Evolutionary conservation across 2,797 vertebrate genomes (phyloP).

Genomic region (Brachymystax lenok): DNA sequence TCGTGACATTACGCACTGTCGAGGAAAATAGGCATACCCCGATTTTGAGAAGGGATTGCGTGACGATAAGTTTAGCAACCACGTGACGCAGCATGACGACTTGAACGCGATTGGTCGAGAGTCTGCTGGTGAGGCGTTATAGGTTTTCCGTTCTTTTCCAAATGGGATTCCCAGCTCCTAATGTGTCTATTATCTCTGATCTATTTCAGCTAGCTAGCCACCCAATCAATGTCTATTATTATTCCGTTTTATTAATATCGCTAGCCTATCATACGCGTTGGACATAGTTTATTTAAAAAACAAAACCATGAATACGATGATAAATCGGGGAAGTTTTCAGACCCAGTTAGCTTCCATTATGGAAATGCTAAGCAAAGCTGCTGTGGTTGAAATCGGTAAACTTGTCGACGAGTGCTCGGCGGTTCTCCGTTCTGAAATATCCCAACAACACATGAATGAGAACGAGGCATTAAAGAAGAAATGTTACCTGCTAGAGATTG

Average conservation of each 20-base stretch:
- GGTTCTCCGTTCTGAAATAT: slow-evolving; percentile 73
- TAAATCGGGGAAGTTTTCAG: slow-evolving; percentile 71
- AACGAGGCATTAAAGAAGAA: slow-evolving; percentile 77
- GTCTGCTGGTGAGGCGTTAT: too few species aligned
- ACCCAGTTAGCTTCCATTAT: slow-evolving; percentile 71
- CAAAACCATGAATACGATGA: slow-evolving; percentile 51
- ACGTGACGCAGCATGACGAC: too few species aligned
- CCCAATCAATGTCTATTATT: background rate
- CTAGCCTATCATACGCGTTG: background rate
- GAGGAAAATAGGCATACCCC: too few species aligned
- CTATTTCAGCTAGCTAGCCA: background rate
- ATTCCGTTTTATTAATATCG: background rate
- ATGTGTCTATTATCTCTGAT: too few species aligned
- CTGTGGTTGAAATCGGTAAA: slow-evolving; percentile 73
- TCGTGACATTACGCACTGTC: too few species aligned
- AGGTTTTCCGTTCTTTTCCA: too few species aligned
- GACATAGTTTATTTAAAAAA: background rate
- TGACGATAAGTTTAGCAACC: too few species aligned
- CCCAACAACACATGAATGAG: slow-evolving; percentile 71
- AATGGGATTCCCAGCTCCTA: too few species aligned
- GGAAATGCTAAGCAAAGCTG: slow-evolving; percentile 75
- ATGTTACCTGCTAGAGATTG: slow-evolving; percentile 73
- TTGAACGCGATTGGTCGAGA: too few species aligned
- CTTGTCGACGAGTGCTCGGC: slow-evolving; percentile 77
- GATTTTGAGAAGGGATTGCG: too few species aligned